Percentiles rank a stretch among this genome's conserved stretches.
phyloP scores from a whole-genome alignment of 1,140 invertebrate genomes.

The Theocolax elegans region DNA sequence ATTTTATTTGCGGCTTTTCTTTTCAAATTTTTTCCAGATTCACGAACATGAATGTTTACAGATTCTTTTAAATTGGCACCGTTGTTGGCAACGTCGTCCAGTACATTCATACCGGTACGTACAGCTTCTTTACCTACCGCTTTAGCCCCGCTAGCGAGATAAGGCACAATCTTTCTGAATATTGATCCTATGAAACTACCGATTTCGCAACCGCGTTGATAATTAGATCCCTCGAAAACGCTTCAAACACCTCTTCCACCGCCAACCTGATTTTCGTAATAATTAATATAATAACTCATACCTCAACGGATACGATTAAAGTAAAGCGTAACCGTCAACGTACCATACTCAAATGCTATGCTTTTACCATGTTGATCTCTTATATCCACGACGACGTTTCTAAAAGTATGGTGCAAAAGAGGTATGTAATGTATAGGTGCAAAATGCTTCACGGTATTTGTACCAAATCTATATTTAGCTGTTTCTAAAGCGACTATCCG shows the following conservation, averaged over 20 bases:
- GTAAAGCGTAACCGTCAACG: constrained; percentile 43
- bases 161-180: neutral
- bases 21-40: constrained; percentile 44
- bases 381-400: constrained; percentile 42
- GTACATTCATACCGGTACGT: constrained; percentile 31
- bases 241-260: constrained; percentile 15
- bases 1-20: constrained; percentile 44
- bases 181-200: neutral
- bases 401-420: constrained; percentile 31
- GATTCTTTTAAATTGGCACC: constrained; percentile 33
- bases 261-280: constrained; percentile 15
- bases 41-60: constrained; percentile 15
- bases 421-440: constrained; percentile 30
- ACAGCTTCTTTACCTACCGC: constrained; percentile 15
- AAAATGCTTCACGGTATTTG: constrained; percentile 29
- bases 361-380: constrained; percentile 34
- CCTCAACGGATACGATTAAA: constrained; percentile 28
- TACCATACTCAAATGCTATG: constrained; percentile 44
- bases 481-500: constrained; percentile 33
- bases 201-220: constrained; percentile 5
- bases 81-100: constrained; percentile 21
- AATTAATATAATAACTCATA: constrained; percentile 11
- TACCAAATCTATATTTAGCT: constrained; percentile 29
- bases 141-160: neutral
- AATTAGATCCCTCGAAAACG: constrained; percentile 30